These are phyloP conservation scores for Calcarius ornatus DNA, from an alignment of 2,113 vertebrate species.

Conservation along the genomic window DNA sequence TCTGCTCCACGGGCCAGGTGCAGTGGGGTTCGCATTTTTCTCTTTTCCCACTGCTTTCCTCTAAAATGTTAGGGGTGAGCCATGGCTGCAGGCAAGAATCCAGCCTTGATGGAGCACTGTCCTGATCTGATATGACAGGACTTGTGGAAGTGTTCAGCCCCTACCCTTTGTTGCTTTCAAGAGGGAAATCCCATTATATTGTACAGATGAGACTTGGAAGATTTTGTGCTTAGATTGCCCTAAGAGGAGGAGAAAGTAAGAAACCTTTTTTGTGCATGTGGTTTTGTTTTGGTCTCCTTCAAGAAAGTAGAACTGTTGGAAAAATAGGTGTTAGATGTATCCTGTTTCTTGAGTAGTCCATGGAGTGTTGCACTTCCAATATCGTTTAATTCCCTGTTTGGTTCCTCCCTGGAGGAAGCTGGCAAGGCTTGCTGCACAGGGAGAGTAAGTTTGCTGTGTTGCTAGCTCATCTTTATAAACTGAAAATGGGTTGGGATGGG, in stretches of 20 bases:
- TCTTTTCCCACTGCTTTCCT: background rate
- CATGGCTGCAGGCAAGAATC: conserved; percentile 2
- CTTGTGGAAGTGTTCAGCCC: background rate
- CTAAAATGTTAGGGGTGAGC: background rate
- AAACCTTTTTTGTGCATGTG: background rate
- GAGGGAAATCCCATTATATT: background rate
- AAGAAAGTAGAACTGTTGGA: background rate
- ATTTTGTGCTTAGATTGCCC: background rate
- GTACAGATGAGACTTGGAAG: background rate
- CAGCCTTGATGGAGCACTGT: background rate
- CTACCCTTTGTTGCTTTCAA: background rate
- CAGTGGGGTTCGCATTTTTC: background rate
- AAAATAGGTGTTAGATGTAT: background rate
- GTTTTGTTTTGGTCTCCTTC: background rate
- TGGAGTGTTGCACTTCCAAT: background rate
- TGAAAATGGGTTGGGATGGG: background rate
- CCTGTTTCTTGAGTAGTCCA: background rate
- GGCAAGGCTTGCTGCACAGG: background rate
- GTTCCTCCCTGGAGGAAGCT: background rate
- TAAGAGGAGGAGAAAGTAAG: background rate
- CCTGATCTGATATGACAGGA: background rate
- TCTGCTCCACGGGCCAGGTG: background rate
- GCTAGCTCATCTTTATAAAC: background rate
- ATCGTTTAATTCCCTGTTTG: background rate
- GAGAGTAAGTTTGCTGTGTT: background rate